phyloP scores from a whole-genome alignment of 2,888 invertebrate species.

The Acronicta alni region DNA sequence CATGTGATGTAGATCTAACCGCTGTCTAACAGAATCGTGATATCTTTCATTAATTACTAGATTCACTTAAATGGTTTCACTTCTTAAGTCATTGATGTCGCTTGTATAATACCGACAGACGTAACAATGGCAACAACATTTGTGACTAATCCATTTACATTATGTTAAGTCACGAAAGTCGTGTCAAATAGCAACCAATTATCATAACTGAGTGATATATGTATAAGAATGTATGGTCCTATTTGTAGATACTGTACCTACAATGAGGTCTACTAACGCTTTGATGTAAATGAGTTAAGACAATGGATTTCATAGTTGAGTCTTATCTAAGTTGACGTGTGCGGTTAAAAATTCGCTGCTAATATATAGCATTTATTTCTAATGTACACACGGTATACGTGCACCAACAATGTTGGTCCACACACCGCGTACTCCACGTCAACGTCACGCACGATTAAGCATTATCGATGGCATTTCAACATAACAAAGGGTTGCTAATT shows the following conservation, averaged over 20 bases:
- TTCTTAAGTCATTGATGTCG: constrained; percentile 46
- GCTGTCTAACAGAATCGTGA: constrained; percentile 39
- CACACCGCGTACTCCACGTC: constrained; percentile 50
- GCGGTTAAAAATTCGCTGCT: constrained; percentile 22
- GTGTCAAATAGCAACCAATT: constrained; percentile 63
- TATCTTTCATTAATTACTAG: constrained; percentile 50
- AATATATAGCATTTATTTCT: constrained; percentile 23
- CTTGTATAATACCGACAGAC: constrained; percentile 61
- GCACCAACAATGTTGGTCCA: constrained; percentile 34
- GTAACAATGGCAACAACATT: constrained; percentile 68
- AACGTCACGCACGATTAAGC: constrained; percentile 59
- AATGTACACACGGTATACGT: constrained; percentile 45
- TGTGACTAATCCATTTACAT: constrained; percentile 68
- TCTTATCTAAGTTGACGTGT: constrained; percentile 38
- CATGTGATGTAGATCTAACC: constrained; percentile 44
- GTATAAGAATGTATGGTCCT: constrained; percentile 19
- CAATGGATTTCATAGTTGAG: constrained; percentile 36
- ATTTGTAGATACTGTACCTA: constrained; percentile 5
- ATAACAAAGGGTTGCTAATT: constrained; percentile 57
- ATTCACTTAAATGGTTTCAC: constrained; percentile 49
- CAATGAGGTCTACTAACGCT: constrained; percentile 28
- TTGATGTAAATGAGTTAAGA: constrained; percentile 40
- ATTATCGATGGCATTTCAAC: constrained; percentile 54
- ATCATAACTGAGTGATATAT: constrained; percentile 57
- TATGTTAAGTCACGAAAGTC: constrained; percentile 69